Base-by-base conservation (phyloP, 1,140 invertebrate genomes). In the Drosophila tani region DNA sequence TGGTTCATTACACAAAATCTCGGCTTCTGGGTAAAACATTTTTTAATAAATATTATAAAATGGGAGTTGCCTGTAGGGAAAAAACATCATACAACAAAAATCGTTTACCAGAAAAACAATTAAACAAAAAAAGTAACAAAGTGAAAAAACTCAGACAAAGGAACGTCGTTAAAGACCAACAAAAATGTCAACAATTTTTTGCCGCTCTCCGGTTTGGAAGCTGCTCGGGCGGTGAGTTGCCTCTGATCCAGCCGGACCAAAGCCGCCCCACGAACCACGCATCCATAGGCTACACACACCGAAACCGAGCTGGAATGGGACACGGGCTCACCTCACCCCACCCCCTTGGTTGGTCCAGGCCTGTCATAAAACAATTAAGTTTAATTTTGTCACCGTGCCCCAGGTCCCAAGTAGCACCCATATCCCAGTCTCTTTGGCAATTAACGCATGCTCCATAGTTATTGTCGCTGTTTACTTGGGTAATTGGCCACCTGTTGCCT, bases 281-380 rank as follows among this genome's bases (percentile, higher is more conserved):
- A 60, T 73, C 53, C 68, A 74, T 74, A 19, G 70, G 70, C 68
- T 74, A 74, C 70, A 74, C 70, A 43, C 21, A 71, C 69, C 45
- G 53, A 58, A 35, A 59, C 45, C 53, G 67, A 43, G 55, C 24
- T 60, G 53, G 35, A 50, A 47, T 35, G 79, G 56, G 57, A 49
- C 43, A 51, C 53, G 56, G 58, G 40, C 32, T 35, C 32, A 32
- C 29, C 74, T 64, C 21, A 29, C 27, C 27, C 27, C 57, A 57
- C 66, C 49, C 62, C 55, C 58, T 62, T 17, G 62, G 45, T 24
- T 67, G 63, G 60, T 88, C 74, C 60, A 65, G 62, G 53, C 73
- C 69, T 84, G 85, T 90, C 85, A 88, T 88, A 88, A 88, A 90
- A 88, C 85, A 88, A 88, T 88, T 88, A 88, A 88, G 81, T 88